phyloP scores from a whole-genome alignment of 2,113 vertebrate species.

The Spea bombifrons region DNA sequence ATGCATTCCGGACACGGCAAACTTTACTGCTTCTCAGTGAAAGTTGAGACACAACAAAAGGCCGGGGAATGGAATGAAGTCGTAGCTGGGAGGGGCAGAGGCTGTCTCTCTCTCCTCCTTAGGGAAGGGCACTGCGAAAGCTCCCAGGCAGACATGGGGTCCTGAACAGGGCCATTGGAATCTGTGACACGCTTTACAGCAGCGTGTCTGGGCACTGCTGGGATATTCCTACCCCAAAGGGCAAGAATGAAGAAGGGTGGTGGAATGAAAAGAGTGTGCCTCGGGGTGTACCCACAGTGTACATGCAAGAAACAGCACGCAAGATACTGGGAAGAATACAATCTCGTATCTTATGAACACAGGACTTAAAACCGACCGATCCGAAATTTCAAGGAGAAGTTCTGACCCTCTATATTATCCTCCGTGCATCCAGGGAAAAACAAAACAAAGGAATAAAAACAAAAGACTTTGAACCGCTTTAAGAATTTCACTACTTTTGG shows the following conservation, averaged over 20 bases:
- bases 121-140: slow-evolving; percentile 39
- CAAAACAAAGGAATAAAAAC: too few relatives aligned
- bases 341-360: neutral
- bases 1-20: slow-evolving; percentile 3
- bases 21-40: slow-evolving; percentile 37
- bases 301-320: neutral
- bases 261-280: neutral
- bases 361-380: neutral
- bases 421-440: too few relatives aligned
- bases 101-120: slow-evolving; percentile 32
- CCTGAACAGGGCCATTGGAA: slow-evolving; percentile 39
- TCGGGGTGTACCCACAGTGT: too few relatives aligned
- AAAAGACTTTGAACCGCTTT: too few relatives aligned
- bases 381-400: neutral
- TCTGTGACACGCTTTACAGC: slow-evolving; percentile 38
- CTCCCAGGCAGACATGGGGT: slow-evolving; percentile 36
- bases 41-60: slow-evolving; percentile 49
- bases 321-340: neutral
- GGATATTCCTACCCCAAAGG: slow-evolving; percentile 33
- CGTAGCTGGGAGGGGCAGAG: slow-evolving; percentile 37
- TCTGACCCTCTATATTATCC: too few relatives aligned
- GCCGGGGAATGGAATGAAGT: slow-evolving; percentile 37
- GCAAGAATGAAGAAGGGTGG: slow-evolving; percentile 27
- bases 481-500: too few relatives aligned
- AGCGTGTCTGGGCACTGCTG: slow-evolving; percentile 24